These are phyloP conservation scores for Steromphala cineraria DNA, from an alignment of 2,888 invertebrate species.

Conservation along the genomic window DNA sequence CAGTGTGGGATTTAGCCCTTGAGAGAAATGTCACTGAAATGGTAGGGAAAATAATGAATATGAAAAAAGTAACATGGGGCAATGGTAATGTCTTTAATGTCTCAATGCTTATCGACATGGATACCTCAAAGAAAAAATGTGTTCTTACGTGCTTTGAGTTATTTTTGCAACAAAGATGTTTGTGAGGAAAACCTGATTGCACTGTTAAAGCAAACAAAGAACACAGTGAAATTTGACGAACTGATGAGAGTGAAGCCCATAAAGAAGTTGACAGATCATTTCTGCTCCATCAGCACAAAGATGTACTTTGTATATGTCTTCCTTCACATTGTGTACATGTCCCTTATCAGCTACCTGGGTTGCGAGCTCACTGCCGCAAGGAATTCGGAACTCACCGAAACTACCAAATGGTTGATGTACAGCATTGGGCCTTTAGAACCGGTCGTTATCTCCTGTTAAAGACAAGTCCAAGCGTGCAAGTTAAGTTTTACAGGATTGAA, in stretches of 20 bases:
- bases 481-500: too few species aligned
- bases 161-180: too few species aligned
- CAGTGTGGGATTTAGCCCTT: too few species aligned
- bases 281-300: constrained; percentile 59
- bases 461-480: background rate
- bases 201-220: background rate
- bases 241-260: constrained; percentile 64
- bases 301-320: constrained; percentile 57
- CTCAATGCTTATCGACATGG: too few species aligned
- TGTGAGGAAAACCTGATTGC: too few species aligned
- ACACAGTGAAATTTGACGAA: background rate
- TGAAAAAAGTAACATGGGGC: too few species aligned
- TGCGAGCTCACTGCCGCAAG: constrained; percentile 40
- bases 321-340: constrained; percentile 66
- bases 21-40: too few species aligned
- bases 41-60: too few species aligned
- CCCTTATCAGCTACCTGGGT: constrained; percentile 50
- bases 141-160: too few species aligned
- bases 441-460: background rate
- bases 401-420: constrained; percentile 22
- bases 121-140: too few species aligned
- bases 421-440: background rate
- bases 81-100: too few species aligned
- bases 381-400: constrained; percentile 27
- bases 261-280: constrained; percentile 55